Evolutionary conservation across 2,888 invertebrate species (phyloP), one percentile per base, ranked within the genome.

Genomic region (Erebia ligea): DNA sequence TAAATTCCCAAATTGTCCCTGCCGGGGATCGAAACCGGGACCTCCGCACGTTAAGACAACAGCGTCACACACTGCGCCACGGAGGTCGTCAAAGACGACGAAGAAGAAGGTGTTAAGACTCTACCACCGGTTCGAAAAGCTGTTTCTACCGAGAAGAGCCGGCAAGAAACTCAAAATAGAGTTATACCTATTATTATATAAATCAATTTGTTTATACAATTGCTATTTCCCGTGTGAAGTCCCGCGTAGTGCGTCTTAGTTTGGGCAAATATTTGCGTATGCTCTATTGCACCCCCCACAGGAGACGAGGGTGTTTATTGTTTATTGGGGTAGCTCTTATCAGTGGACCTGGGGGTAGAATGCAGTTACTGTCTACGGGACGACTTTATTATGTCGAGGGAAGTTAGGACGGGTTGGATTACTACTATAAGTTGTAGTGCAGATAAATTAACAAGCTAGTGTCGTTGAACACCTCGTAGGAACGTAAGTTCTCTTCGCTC

Each of bases 241-340:
- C 73, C 72, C 79, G 4, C 42, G 19, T 25, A 11, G 34, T 6
- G 42, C 11, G 63, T 67, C 67, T 67, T 56, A 69, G 66, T 81
- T 80, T 76, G 81, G 77, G 80, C 83, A 86, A 87, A 88, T 84
- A 86, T 86, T 86, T 84, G 83, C 81, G 76, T 83, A 81, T 80
- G 82, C 79, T 78, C 79, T 78, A 73, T 76, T 72, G 73, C 75
- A 70, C 68, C 70, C 71, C 72, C 69, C 66, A 67, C 70, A 61
- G 56, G 68, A 70, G 67, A 65, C 67, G 69, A 68, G 70, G 73
- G 66, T 68, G 72, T 72, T 72, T 73, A 67, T 74, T 69, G 73
- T 72, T 72, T 73, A 67, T 74, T 63, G 61, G 69, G 67, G 73
- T 68, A 70, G 73, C 56, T 70, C 67, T 68, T 72, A 72, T 72